These are phyloP conservation scores for Leptatherina wallacei DNA, from an alignment of 2,797 vertebrate genomes.

Conservation along the genomic window DNA sequence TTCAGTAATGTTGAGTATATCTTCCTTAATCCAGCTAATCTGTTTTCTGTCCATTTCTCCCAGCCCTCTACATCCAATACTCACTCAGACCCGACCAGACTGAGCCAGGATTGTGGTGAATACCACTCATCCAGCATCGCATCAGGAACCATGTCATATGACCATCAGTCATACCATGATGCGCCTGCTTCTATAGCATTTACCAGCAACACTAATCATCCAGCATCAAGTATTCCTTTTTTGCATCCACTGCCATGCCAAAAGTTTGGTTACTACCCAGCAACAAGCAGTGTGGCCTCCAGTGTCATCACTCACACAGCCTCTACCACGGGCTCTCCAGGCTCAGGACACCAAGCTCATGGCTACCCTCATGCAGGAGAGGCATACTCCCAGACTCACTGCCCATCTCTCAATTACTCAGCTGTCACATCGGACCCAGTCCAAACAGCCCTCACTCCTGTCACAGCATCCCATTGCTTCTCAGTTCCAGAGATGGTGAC, in stretches of 20 bases:
- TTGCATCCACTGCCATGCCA: constrained; percentile 70
- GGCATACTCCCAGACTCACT: constrained; percentile 59
- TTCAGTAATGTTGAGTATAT: constrained; percentile 1
- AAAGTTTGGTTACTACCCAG: constrained; percentile 80
- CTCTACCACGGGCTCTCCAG: constrained; percentile 64
- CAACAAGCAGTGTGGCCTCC: constrained; percentile 53
- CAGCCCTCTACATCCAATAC: constrained; percentile 63
- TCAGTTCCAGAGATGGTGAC: constrained; percentile 69
- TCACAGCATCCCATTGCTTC: constrained; percentile 70
- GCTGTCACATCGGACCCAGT: constrained; percentile 33
- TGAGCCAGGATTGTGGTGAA: constrained; percentile 77
- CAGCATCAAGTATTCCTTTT: constrained; percentile 70
- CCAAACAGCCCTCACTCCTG: constrained; percentile 56
- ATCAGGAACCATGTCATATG: constrained; percentile 59
- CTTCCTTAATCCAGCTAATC: constrained; percentile 65
- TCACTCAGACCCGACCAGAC: constrained; percentile 61
- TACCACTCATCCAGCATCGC: constrained; percentile 72
- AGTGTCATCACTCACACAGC: constrained; percentile 78
- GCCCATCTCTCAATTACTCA: constrained; percentile 68
- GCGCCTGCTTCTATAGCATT: constrained; percentile 51
- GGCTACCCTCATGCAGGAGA: constrained; percentile 66
- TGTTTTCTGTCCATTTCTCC: constrained; percentile 64
- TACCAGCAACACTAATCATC: constrained; percentile 41
- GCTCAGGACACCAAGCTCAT: constrained; percentile 42
- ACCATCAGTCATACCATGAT: constrained; percentile 62